Conservation (phyloP, 2,113 vertebrate species). For the Pterocles burchelli region DNA sequence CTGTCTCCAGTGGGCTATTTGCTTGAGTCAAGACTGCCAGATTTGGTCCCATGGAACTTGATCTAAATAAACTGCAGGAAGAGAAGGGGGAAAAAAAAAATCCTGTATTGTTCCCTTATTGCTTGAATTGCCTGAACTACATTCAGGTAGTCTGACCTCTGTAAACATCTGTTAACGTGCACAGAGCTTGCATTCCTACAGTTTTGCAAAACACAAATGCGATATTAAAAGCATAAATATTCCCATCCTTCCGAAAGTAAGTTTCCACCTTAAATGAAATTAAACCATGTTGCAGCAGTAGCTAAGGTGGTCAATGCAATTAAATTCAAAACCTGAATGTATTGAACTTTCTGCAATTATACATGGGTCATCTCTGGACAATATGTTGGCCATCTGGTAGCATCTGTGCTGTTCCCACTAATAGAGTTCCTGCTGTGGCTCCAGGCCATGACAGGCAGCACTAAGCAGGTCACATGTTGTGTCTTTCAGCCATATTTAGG, state of each 20-base stretch:
- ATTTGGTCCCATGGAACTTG: slow-evolving; percentile 52
- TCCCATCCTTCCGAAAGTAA: slow-evolving; percentile 29
- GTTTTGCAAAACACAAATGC: background rate
- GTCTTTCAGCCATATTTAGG: slow-evolving; percentile 99
- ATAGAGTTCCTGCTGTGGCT: slow-evolving; percentile 87
- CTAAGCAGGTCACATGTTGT: slow-evolving; percentile 96
- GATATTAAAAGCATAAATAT: slow-evolving; percentile 59
- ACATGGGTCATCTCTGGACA: slow-evolving; percentile 93
- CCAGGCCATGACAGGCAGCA: slow-evolving; percentile 81
- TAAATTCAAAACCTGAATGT: slow-evolving; percentile 89
- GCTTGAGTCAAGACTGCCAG: slow-evolving; percentile 59
- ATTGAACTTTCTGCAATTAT: slow-evolving; percentile 94
- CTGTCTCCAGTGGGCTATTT: slow-evolving; percentile 49
- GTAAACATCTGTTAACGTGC: slow-evolving; percentile 59
- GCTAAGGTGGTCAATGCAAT: slow-evolving; percentile 88
- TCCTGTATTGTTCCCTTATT: slow-evolving; percentile 45
- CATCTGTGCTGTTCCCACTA: slow-evolving; percentile 92
- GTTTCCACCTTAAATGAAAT: slow-evolving; percentile 86
- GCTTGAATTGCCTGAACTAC: slow-evolving; percentile 46
- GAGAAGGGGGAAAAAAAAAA: background rate
- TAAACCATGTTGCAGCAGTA: slow-evolving; percentile 74
- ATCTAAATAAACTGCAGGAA: slow-evolving; percentile 68
- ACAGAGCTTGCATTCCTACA: background rate
- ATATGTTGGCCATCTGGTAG: slow-evolving; percentile 97
- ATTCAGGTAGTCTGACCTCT: slow-evolving; percentile 65